These are phyloP conservation scores for Pionites leucogaster DNA, from an alignment of 2,113 vertebrate genomes.

Conservation along the genomic window DNA sequence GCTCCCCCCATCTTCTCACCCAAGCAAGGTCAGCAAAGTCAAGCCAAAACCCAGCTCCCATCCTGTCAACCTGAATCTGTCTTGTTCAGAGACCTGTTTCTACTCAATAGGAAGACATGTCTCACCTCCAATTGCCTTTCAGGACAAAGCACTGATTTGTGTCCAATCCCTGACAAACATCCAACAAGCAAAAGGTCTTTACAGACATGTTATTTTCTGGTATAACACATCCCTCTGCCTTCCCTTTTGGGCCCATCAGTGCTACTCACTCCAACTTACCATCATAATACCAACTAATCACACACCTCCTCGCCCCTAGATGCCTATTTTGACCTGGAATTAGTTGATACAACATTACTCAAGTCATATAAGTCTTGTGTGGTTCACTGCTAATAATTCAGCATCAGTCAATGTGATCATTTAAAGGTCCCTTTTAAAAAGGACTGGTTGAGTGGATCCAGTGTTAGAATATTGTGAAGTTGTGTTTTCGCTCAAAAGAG, in stretches of 20 bases:
- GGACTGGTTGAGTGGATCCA: not conserved
- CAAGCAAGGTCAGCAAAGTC: not conserved
- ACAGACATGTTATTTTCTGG: not conserved
- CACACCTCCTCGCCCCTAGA: not conserved
- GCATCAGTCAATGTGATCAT: not conserved
- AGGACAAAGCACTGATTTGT: not conserved
- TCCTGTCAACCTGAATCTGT: not conserved
- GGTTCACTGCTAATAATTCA: not conserved
- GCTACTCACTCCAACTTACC: not conserved
- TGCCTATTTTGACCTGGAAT: not conserved
- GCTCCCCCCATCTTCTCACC: not conserved
- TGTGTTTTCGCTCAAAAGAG: rapidly evolving
- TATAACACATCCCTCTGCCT: not conserved
- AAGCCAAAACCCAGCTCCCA: not conserved
- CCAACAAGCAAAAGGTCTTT: not conserved
- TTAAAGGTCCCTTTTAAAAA: not conserved
- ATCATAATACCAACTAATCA: not conserved
- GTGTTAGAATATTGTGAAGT: not conserved
- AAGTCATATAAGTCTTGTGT: rapidly evolving
- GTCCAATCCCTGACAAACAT: not conserved
- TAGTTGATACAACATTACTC: not conserved
- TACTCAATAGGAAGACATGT: not conserved
- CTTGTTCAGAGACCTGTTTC: not conserved
- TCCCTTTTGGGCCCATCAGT: not conserved
- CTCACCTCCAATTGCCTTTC: not conserved